Percentiles rank a stretch among this genome's conserved stretches.
phyloP scores from a whole-genome alignment of 2,113 vertebrate species.

The Girardinichthys multiradiatus region DNA sequence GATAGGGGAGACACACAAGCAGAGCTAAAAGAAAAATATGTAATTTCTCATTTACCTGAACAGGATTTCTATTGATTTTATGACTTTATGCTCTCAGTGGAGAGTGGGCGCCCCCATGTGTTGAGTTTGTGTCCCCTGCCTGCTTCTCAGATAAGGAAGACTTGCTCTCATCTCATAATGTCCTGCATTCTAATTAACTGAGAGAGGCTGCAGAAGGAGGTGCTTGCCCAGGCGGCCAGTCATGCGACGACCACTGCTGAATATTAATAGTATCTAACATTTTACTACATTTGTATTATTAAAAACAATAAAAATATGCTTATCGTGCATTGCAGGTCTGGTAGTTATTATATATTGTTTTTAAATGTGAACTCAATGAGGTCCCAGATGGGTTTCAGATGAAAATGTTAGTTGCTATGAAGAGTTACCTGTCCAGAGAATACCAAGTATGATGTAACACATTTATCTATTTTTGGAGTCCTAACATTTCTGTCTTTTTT shows the following conservation, averaged over 20 bases:
- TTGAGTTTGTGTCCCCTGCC: no score
- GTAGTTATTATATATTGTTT: no score
- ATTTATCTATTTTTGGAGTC: background rate
- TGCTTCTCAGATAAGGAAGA: background rate
- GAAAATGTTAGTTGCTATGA: background rate
- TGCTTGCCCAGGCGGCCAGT: no score
- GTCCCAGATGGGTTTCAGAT: background rate
- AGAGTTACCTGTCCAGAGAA: background rate
- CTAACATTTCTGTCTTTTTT: constrained; percentile 4
- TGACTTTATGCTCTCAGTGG: background rate
- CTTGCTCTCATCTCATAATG: background rate
- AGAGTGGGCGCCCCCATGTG: no score
- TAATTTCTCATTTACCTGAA: background rate
- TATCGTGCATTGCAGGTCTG: background rate
- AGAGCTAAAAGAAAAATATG: background rate
- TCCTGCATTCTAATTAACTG: background rate
- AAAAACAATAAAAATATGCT: background rate
- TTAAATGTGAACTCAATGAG: background rate
- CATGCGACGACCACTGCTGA: no score
- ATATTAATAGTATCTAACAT: background rate
- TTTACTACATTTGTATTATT: background rate
- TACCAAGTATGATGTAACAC: background rate
- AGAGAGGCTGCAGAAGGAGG: background rate
- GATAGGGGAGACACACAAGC: background rate
- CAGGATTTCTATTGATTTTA: background rate